Evolutionary conservation across 1,140 invertebrate genomes (phyloP).

Genomic region (Lutraria rhynchaena): DNA sequence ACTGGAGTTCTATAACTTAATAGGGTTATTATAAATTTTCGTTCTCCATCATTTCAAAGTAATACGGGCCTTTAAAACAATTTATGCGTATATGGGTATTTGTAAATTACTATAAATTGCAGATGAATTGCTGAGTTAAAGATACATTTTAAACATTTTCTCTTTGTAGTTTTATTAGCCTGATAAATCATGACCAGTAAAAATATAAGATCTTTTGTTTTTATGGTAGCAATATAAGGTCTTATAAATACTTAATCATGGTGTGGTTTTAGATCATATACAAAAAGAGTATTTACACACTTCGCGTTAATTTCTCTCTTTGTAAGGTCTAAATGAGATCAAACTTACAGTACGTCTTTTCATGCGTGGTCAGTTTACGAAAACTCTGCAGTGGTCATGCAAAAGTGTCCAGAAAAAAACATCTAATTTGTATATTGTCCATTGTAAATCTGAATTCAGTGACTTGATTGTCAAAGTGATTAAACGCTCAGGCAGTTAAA

Average conservation of each 20-base stretch:
- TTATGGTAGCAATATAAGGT: constrained; percentile 38
- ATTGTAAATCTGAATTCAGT: too few relatives aligned
- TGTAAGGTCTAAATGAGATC: too few relatives aligned
- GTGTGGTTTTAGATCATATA: neutral
- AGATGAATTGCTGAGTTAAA: neutral
- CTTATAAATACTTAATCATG: constrained; percentile 42
- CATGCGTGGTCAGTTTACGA: too few relatives aligned
- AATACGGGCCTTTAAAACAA: constrained; percentile 53
- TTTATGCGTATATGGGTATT: constrained; percentile 54
- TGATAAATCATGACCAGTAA: constrained; percentile 25
- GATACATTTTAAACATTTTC: constrained; percentile 39
- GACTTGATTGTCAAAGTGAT: too few relatives aligned
- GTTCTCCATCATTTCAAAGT: constrained; percentile 48
- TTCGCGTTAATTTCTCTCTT: neutral
- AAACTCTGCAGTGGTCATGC: too few relatives aligned
- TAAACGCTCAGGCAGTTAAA: too few relatives aligned
- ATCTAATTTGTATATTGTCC: too few relatives aligned
- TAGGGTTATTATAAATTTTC: constrained; percentile 49
- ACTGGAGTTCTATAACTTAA: constrained; percentile 5
- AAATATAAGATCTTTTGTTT: constrained; percentile 43
- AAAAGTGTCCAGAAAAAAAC: too few relatives aligned
- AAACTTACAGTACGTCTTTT: too few relatives aligned
- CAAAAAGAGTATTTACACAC: neutral
- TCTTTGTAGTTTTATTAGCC: constrained; percentile 39
- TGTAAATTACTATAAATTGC: constrained; percentile 52